Evolutionary conservation across 1,140 invertebrate species (phyloP), one percentile per base, ranked within the genome.

Genomic region (Drosophila repletoides): DNA sequence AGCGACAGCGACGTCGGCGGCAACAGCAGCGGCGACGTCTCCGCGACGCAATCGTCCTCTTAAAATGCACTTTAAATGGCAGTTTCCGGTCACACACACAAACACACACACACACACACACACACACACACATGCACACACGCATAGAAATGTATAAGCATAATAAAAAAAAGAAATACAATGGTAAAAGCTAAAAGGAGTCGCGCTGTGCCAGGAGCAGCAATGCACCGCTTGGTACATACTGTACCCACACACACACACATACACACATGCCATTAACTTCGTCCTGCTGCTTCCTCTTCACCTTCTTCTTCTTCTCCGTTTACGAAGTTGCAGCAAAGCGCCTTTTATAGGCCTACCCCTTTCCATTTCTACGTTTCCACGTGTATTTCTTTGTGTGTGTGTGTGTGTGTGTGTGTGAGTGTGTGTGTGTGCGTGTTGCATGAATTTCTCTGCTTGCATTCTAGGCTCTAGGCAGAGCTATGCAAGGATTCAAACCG

Each of bases 41-140:
- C 22, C 52, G 48, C 55, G 34, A 60, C 68, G 61, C 68, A 73
- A 65, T 69, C 52, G 58, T 63, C 51, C 71, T 76, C 76, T 71
- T 68, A 84, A 88, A 88, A 88, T 88, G 84, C 84, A 88, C 84
- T 88, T 89, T 89, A 89, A 89, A 89, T 89, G 87, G 77, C 81
- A 88, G 81, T 89, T 89, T 89, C 87, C 87, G 87, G 87, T 89
- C 87, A 72, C 87, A 88, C 63, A 76, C 34, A 79, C 38, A 65
- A 33, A 52, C 48, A 41, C 33, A 43, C 17, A 41, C 38, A 46
- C 26, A 59, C 26, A 28, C 41, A 64, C 40, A 38, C 33, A 72
- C 52, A 36, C 22, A 29, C 21, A 67, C 14, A 29, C 43, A 34
- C 36, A 33, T 10, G 31, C 5, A 48, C 9, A 28, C 48, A 46